Evolutionary conservation across 2,113 vertebrate species (phyloP).

Genomic region (Sorex araneus): DNA sequence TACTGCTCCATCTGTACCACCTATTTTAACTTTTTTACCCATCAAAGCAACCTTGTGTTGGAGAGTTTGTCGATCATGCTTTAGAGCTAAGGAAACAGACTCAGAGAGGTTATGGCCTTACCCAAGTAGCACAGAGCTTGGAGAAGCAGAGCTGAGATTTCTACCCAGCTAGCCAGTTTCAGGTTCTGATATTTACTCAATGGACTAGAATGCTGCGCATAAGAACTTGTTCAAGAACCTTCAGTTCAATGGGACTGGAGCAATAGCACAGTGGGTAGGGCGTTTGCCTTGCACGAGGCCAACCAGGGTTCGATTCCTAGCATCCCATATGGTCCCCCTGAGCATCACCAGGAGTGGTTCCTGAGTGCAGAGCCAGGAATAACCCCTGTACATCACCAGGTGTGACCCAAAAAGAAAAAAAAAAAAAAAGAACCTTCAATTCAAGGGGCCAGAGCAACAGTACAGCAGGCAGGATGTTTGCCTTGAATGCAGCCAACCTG

Average conservation of each 20-base stretch:
- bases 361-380: too few relatives aligned
- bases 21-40: background rate
- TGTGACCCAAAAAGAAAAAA: too few relatives aligned
- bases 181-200: background rate
- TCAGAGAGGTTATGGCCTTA: background rate
- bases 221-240: background rate
- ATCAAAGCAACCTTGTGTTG: background rate
- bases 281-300: too few relatives aligned
- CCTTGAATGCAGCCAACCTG: too few relatives aligned
- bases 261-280: too few relatives aligned
- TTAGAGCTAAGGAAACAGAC: conserved; percentile 13
- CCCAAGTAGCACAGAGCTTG: background rate
- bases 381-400: too few relatives aligned
- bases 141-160: background rate
- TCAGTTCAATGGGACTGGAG: background rate
- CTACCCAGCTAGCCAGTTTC: background rate
- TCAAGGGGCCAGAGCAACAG: background rate
- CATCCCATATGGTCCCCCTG: too few relatives aligned
- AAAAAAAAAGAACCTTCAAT: conserved; percentile 45
- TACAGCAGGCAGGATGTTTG: too few relatives aligned
- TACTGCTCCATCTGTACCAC: background rate
- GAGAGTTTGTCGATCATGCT: background rate
- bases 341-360: too few relatives aligned
- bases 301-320: too few relatives aligned
- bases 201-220: background rate